Evolutionary conservation across 2,888 invertebrate species (phyloP).

Genomic region (Oegoconia quadripuncta): DNA sequence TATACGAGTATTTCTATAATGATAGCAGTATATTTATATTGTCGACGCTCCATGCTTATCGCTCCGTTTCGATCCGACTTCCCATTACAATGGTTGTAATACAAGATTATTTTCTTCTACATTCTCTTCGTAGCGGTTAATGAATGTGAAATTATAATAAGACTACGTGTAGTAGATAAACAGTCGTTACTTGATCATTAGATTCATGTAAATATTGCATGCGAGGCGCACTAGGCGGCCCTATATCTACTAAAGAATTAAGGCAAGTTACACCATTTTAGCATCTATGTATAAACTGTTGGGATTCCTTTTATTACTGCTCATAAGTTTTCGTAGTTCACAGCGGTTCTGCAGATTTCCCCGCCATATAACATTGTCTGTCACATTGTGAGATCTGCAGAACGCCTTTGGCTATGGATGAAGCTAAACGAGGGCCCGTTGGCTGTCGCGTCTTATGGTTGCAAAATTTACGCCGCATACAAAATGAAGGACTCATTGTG

Average conservation of each 20-base stretch:
- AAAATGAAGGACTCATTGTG: too few species aligned
- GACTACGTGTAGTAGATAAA: too few species aligned
- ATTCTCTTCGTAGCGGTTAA: too few species aligned
- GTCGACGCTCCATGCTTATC: constrained; percentile 13
- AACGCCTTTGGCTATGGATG: neutral
- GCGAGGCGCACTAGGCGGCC: too few species aligned
- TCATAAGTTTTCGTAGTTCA: neutral
- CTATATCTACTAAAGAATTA: too few species aligned
- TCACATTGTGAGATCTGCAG: neutral
- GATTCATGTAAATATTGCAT: too few species aligned
- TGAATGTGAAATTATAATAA: too few species aligned
- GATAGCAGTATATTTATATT: constrained; percentile 12
- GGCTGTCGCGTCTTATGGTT: too few species aligned
- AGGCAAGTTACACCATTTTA: too few species aligned
- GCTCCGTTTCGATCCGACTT: constrained; percentile 15
- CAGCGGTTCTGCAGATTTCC: constrained; percentile 7
- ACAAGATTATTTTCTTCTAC: neutral
- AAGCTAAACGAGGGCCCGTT: neutral
- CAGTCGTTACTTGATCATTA: too few species aligned
- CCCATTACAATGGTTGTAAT: neutral
- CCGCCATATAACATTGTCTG: constrained; percentile 2
- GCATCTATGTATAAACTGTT: too few species aligned
- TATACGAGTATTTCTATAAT: constrained; percentile 19
- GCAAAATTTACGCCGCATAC: too few species aligned
- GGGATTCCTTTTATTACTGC: neutral